Conservation (phyloP, 2,797 vertebrate genomes). For the Coluber constrictor region DNA sequence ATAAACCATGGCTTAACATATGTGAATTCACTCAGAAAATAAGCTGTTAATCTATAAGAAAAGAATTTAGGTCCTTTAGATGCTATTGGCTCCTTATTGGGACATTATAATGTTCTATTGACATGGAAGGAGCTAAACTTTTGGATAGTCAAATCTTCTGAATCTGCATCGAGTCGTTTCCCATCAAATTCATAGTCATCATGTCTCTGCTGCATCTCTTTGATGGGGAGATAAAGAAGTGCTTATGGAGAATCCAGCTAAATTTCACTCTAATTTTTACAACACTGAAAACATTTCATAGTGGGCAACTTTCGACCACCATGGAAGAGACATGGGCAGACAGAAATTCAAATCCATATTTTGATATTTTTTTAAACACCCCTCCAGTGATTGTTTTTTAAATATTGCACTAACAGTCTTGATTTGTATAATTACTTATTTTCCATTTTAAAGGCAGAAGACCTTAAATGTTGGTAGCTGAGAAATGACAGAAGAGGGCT, state of each 20-base stretch:
- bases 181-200: background rate
- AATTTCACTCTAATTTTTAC: background rate
- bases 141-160: background rate
- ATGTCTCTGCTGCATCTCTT: background rate
- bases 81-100: background rate
- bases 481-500: background rate
- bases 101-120: background rate
- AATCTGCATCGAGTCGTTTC: background rate
- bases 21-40: background rate
- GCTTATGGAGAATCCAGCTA: background rate
- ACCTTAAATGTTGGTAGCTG: background rate
- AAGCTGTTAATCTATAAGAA: background rate
- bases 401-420: background rate
- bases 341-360: background rate
- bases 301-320: background rate
- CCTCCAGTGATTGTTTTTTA: background rate
- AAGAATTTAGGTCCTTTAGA: background rate
- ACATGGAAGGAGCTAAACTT: background rate
- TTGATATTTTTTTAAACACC: background rate
- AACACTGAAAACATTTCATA: background rate
- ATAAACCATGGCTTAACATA: background rate
- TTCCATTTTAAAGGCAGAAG: background rate
- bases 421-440: background rate
- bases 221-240: background rate
- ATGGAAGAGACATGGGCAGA: background rate